phyloP scores from a whole-genome alignment of 2,797 vertebrate species.

The Aotus griseimembra region DNA sequence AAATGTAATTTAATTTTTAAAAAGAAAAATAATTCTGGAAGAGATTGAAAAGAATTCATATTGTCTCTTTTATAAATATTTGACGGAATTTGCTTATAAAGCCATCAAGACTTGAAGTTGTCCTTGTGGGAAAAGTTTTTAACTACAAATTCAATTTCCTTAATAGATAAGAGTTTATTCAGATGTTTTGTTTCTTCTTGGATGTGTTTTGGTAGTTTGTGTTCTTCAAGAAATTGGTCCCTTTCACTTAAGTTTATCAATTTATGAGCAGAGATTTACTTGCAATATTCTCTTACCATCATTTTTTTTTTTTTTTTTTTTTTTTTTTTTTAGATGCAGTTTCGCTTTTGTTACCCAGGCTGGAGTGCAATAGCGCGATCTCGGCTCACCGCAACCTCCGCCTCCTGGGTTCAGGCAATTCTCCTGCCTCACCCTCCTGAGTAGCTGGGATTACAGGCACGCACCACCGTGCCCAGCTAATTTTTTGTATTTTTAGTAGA shows the following conservation, averaged over 20 bases:
- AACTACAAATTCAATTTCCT: neutral
- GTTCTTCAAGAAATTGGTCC: neutral
- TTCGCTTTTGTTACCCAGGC: no score
- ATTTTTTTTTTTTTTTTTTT: neutral
- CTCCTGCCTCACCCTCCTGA: no score
- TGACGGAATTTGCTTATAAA: neutral
- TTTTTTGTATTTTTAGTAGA: no score
- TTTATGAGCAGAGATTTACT: neutral
- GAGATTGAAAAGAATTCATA: neutral
- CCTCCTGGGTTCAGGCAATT: no score
- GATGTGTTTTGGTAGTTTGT: neutral
- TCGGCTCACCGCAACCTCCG: no score
- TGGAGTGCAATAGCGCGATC: no score
- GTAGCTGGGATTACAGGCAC: no score
- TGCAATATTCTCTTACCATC: neutral
- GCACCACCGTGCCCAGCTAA: no score
- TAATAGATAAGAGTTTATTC: neutral
- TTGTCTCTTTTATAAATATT: neutral
- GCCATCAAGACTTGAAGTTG: neutral
- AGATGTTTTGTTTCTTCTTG: neutral
- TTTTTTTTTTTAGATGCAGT: no score
- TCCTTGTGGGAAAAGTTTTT: neutral
- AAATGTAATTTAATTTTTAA: neutral
- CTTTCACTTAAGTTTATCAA: neutral
- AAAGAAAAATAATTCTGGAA: neutral